Base-by-base conservation (phyloP, 2,888 invertebrate species). In the Ochropleura plecta region DNA sequence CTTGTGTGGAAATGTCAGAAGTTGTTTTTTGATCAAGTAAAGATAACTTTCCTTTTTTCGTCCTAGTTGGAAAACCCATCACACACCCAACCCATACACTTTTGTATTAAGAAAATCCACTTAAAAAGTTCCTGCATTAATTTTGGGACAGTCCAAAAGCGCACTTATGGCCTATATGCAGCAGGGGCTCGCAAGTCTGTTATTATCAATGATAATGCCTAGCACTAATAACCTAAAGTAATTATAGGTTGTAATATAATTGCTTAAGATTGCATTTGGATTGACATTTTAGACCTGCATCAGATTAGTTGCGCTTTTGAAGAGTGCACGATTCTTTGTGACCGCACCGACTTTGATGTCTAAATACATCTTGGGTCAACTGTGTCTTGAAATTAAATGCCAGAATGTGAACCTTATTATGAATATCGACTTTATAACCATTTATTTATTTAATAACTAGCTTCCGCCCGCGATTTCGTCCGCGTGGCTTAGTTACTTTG, bases 261-360 rank as follows among this genome's bases (percentile, higher is more conserved):
- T 30, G 30, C 30, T 9, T n/a, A 46, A 57, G 81, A 77, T 80
- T 77, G 76, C 53, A 76, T 81, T 81, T 60, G 53, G 48, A 77
- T 77, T 77, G 76, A 77, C 75, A 80, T 77, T 76, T 77, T 46
- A 74, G 55, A 55, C 55, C 49, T 80, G 76, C 81, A 74, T 74
- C 46, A 57, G 49, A 78, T 78, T 81, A 81, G 77, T 76, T 81
- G 78, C 76, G 64, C 81, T 76, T 76, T 78, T 76, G 51, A 78
- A 76, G 55, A 76, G 48, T 65, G 76, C 78, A 78, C 78, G 81
- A 78, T 78, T 78, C 65, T 76, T 78, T 81, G 65, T 74, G 62
- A 53, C 40, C 16, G 60, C 42, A 60, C 60, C 44, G 49, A 55
- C 40, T 63, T 5, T 49, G 55, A 80, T 73, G 55, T 55, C 8